phyloP scores from a whole-genome alignment of 2,113 vertebrate species.

The Callopanchax toddi region DNA sequence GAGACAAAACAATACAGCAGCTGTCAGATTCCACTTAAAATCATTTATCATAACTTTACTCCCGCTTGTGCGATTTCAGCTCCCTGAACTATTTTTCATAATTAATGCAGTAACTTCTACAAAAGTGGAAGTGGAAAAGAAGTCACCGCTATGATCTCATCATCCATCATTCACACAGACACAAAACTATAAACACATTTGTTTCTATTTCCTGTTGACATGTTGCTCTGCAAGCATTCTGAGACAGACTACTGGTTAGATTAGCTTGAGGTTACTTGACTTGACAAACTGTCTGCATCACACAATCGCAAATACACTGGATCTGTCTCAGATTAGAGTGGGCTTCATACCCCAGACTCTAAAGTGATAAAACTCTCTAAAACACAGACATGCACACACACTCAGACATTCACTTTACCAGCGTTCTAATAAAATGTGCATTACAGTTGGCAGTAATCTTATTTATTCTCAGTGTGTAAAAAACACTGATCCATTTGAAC shows the following conservation, averaged over 20 bases:
- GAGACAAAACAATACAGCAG: slow-evolving; percentile 39
- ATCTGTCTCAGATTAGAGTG: slow-evolving; percentile 65
- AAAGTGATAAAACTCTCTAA: no score
- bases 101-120: slow-evolving; percentile 53
- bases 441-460: slow-evolving; percentile 21
- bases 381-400: slow-evolving; percentile 5
- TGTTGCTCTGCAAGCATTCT: slow-evolving; percentile 48
- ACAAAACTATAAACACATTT: slow-evolving; percentile 28
- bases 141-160: slow-evolving; percentile 30
- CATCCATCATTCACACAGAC: slow-evolving; percentile 43
- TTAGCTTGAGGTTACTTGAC: slow-evolving; percentile 33
- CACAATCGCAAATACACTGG: slow-evolving; percentile 27
- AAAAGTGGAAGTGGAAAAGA: slow-evolving; percentile 31
- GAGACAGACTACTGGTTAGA: slow-evolving; percentile 24
- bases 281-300: slow-evolving; percentile 39
- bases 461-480: no score
- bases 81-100: slow-evolving; percentile 54
- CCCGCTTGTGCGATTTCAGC: slow-evolving; percentile 30
- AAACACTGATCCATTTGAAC: background rate
- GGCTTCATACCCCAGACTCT: slow-evolving; percentile 40
- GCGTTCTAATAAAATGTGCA: slow-evolving; percentile 33
- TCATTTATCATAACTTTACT: slow-evolving; percentile 43
- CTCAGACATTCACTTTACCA: background rate
- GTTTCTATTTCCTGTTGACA: slow-evolving; percentile 34
- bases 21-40: slow-evolving; percentile 46